Evolutionary conservation across 2,797 vertebrate genomes (phyloP).

Genomic region (Brachymystax lenok): DNA sequence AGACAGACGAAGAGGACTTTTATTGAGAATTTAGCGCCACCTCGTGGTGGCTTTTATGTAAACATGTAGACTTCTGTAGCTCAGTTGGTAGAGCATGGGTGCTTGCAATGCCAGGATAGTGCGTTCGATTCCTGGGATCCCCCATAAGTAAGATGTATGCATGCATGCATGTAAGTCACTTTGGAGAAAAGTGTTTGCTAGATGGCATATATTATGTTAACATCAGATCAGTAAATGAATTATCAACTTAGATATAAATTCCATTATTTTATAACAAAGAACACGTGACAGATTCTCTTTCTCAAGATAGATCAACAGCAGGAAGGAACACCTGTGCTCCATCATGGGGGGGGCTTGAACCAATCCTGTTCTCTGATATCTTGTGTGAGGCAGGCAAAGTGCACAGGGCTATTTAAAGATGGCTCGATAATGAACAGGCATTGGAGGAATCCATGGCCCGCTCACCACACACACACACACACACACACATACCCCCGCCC

Average conservation of each 20-base stretch:
- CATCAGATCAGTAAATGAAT: too few species aligned
- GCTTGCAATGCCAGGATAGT: too few species aligned
- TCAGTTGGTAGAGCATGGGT: too few species aligned
- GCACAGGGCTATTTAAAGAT: conserved; percentile 66
- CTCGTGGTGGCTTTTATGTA: conserved; percentile 48
- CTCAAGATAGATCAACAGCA: background rate
- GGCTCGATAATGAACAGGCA: conserved; percentile 59
- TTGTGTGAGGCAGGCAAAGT: conserved; percentile 38
- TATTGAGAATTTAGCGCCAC: conserved; percentile 41
- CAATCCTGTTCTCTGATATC: conserved; percentile 44
- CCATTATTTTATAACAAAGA: too few species aligned
- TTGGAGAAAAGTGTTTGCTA: too few species aligned
- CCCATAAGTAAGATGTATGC: too few species aligned
- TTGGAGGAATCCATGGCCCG: conserved; percentile 50
- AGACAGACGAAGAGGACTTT: background rate
- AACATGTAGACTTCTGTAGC: too few species aligned
- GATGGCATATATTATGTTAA: too few species aligned
- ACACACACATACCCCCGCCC: too few species aligned
- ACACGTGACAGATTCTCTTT: too few species aligned
- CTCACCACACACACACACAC: conserved; percentile 30
- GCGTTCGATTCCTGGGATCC: too few species aligned
- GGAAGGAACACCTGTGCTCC: background rate
- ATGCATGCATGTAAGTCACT: too few species aligned
- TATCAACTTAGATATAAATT: background rate
- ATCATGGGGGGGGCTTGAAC: conserved; percentile 37